Conservation (phyloP, 1,140 invertebrate species). For the Zaprionus inermis region DNA sequence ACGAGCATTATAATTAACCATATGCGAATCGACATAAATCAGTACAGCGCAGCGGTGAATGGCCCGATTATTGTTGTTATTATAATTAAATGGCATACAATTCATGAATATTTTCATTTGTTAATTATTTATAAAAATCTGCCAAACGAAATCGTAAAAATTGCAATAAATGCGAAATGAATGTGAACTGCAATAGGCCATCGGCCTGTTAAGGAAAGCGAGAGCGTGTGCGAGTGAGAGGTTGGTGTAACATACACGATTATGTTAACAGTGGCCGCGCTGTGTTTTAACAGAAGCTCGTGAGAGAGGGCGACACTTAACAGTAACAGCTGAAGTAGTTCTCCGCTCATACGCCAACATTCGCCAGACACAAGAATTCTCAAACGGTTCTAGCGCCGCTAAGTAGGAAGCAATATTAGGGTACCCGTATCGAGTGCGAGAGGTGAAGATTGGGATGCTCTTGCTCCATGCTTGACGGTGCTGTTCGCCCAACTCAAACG, state of each 20-base stretch:
- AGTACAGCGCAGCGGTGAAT: slow-evolving; percentile 23
- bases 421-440: background rate
- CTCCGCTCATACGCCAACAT: background rate
- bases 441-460: slow-evolving; percentile 69
- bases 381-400: slow-evolving; percentile 44
- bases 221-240: background rate
- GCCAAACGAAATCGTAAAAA: slow-evolving; percentile 2
- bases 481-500: slow-evolving; percentile 74
- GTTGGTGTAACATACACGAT: background rate
- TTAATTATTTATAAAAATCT: background rate
- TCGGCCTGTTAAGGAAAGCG: background rate
- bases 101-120: slow-evolving; percentile 1
- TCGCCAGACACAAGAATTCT: slow-evolving; percentile 36
- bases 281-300: slow-evolving; percentile 16
- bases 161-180: background rate
- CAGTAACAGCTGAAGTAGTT: slow-evolving; percentile 9
- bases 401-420: background rate
- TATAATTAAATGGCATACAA: background rate
- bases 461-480: slow-evolving; percentile 67
- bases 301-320: background rate
- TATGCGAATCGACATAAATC: slow-evolving; percentile 24
- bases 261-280: background rate
- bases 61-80: slow-evolving; percentile 1
- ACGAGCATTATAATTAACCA: slow-evolving; percentile 56
- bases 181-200: background rate